phyloP scores from a whole-genome alignment of 2,888 invertebrate species.

The Andrena trimmerana region DNA sequence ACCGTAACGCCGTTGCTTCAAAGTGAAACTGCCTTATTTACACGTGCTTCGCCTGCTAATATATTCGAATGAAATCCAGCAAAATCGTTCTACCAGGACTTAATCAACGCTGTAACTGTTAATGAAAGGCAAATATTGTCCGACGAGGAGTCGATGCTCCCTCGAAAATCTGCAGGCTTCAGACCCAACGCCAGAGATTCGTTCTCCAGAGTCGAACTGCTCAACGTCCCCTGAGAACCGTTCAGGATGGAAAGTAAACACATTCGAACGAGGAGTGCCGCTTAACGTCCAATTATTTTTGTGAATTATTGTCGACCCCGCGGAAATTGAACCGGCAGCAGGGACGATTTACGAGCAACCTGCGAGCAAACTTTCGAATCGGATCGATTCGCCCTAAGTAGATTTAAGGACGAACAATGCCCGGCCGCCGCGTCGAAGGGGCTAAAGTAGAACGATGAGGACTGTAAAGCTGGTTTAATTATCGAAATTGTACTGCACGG shows the following conservation, averaged over 20 bases:
- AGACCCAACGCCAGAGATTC: not conserved
- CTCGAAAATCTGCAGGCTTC: not conserved
- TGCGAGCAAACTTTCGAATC: slow-evolving; percentile 15
- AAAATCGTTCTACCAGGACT: not conserved
- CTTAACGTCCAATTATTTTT: slow-evolving; percentile 39
- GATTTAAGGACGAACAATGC: slow-evolving; percentile 20
- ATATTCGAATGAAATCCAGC: too few relatives aligned
- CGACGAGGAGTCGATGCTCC: not conserved
- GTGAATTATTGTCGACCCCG: slow-evolving; percentile 9
- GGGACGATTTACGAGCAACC: slow-evolving; percentile 40
- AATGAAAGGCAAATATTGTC: slow-evolving; percentile 43
- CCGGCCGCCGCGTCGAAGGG: not conserved
- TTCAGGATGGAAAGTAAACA: slow-evolving; percentile 37
- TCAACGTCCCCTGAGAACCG: not conserved
- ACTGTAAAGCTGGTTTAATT: slow-evolving; percentile 44
- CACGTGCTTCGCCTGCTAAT: not conserved
- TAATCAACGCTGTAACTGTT: not conserved
- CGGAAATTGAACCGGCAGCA: slow-evolving; percentile 20
- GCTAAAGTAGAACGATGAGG: slow-evolving; percentile 23
- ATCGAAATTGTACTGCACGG: slow-evolving; percentile 49
- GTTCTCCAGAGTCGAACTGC: not conserved
- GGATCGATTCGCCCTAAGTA: not conserved
- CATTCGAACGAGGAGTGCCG: not conserved
- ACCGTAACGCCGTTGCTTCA: too few relatives aligned
- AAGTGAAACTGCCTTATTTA: not conserved